Evolutionary conservation across 2,888 invertebrate species (phyloP).

Genomic region (Alcis repandata): DNA sequence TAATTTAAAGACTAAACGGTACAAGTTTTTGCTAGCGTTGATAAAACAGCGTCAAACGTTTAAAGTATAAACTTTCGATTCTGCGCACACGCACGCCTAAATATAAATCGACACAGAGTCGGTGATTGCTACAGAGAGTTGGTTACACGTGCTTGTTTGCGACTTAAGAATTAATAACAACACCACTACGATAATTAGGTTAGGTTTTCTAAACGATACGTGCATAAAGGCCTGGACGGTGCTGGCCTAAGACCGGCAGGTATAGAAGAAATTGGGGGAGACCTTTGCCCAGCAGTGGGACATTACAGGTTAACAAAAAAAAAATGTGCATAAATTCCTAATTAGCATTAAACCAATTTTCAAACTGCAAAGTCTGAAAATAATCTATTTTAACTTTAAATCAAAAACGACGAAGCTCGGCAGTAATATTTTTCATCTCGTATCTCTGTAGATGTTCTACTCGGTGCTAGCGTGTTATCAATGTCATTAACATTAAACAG

Average conservation of each 20-base stretch:
- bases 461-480: conserved; percentile 37
- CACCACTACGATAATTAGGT: too few relatives aligned
- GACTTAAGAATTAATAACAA: too few relatives aligned
- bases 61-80: conserved; percentile 36
- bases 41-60: conserved; percentile 22
- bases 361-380: too few relatives aligned
- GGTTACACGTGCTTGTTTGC: too few relatives aligned
- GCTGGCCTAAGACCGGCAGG: too few relatives aligned
- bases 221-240: too few relatives aligned
- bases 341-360: too few relatives aligned
- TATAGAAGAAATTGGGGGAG: too few relatives aligned
- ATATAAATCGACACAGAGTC: not conserved
- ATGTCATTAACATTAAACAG: conserved; percentile 43
- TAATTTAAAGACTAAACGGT: conserved; percentile 26
- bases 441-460: conserved; percentile 6
- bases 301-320: too few relatives aligned
- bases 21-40: not conserved
- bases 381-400: not conserved
- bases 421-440: not conserved
- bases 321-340: too few relatives aligned
- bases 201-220: too few relatives aligned
- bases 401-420: not conserved
- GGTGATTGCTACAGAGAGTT: conserved; percentile 18
- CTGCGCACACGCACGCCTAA: conserved; percentile 40
- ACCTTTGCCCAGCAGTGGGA: too few relatives aligned